Conservation (phyloP, 1,140 invertebrate species). For the Ceratitis capitata region DNA sequence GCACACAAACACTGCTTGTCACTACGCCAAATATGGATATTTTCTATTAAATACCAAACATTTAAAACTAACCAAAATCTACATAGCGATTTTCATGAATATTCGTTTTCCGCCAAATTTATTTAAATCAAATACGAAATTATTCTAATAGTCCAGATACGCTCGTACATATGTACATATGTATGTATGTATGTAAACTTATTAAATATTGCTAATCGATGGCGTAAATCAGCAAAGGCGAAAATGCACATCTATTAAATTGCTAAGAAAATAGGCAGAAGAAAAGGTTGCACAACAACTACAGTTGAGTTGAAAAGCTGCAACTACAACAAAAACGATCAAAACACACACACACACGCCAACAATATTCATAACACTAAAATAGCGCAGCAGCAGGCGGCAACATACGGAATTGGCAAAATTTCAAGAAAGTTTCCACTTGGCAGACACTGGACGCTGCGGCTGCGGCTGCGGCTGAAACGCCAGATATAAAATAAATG, state of each 20-base stretch:
- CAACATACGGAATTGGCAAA: constrained; percentile 4
- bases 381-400: background rate
- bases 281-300: background rate
- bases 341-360: background rate
- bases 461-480: background rate
- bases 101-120: background rate
- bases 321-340: background rate
- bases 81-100: background rate
- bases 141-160: background rate
- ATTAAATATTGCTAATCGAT: background rate
- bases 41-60: background rate
- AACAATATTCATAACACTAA: background rate
- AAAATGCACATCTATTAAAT: constrained; percentile 20
- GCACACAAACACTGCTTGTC: background rate
- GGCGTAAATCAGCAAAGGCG: background rate
- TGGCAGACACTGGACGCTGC: constrained; percentile 10
- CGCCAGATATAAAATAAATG: background rate
- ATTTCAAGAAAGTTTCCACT: constrained; percentile 9
- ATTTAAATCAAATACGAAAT: background rate
- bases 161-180: background rate
- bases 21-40: background rate
- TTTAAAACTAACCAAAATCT: background rate
- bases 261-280: background rate
- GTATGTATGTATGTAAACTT: background rate
- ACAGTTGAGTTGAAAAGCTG: too few relatives aligned